Conservation (phyloP, 2,797 vertebrate species). For the Protonibea diacanthus region DNA sequence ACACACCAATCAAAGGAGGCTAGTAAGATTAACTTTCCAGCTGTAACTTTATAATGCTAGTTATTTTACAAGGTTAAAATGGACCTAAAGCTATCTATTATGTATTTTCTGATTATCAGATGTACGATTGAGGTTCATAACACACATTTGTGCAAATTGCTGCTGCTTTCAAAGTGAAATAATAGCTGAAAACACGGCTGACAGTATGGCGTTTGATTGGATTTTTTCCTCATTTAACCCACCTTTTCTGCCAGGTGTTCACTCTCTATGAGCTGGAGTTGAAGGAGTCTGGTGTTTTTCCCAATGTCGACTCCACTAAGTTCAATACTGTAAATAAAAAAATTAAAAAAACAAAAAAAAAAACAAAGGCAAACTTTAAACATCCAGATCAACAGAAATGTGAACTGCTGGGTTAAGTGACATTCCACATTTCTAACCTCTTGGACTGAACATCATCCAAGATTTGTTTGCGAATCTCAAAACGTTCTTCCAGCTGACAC, state of each 20-base stretch:
- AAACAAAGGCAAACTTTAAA: background rate
- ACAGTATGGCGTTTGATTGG: background rate
- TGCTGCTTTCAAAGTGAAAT: background rate
- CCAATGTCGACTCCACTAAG: constrained; percentile 48
- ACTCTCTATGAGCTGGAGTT: constrained; percentile 79
- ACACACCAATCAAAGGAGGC: background rate
- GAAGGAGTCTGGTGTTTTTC: constrained; percentile 54
- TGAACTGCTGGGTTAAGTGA: background rate
- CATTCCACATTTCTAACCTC: constrained; percentile 61
- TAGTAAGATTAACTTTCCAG: background rate
- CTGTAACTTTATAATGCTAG: background rate
- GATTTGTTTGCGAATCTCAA: constrained; percentile 72
- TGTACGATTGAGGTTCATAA: background rate
- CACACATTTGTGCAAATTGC: background rate
- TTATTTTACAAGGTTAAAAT: background rate
- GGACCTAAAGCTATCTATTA: background rate
- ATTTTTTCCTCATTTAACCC: constrained; percentile 21
- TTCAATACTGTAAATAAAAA: background rate
- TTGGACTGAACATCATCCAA: constrained; percentile 69
- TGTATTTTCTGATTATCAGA: background rate
- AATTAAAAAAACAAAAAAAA: too few species aligned
- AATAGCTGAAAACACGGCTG: background rate
- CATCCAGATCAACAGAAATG: background rate
- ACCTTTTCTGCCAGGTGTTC: constrained; percentile 81
- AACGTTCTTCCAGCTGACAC: constrained; percentile 78